phyloP scores from a whole-genome alignment of 2,888 invertebrate genomes.

The Callosobruchus maculatus region DNA sequence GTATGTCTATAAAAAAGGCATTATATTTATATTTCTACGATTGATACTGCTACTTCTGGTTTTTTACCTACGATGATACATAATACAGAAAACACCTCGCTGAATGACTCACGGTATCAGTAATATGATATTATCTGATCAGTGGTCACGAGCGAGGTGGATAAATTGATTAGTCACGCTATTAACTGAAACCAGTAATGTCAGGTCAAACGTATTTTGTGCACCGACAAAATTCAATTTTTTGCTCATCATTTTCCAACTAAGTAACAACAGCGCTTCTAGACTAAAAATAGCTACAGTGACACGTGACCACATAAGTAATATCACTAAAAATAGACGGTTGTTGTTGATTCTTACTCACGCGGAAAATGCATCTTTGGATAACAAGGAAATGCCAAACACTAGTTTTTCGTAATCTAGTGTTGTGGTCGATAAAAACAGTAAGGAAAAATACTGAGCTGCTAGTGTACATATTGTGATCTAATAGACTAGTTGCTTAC shows the following conservation, averaged over 20 bases:
- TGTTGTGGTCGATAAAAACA: neutral
- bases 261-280: neutral
- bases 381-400: neutral
- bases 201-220: neutral
- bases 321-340: neutral
- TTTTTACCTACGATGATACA: neutral
- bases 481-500: too few relatives aligned
- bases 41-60: too few relatives aligned
- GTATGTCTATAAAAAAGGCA: too few relatives aligned
- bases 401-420: neutral
- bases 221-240: neutral
- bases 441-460: neutral
- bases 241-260: neutral
- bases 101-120: neutral
- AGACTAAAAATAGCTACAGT: neutral
- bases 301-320: slow-evolving; percentile 5
- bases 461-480: too few relatives aligned
- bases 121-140: neutral
- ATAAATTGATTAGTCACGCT: neutral
- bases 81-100: neutral
- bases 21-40: too few relatives aligned
- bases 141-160: neutral
- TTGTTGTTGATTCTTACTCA: neutral
- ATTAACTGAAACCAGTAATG: neutral
- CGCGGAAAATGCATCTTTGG: neutral